Conservation (phyloP, 2,888 invertebrate genomes). For the Leucophenga montana region DNA sequence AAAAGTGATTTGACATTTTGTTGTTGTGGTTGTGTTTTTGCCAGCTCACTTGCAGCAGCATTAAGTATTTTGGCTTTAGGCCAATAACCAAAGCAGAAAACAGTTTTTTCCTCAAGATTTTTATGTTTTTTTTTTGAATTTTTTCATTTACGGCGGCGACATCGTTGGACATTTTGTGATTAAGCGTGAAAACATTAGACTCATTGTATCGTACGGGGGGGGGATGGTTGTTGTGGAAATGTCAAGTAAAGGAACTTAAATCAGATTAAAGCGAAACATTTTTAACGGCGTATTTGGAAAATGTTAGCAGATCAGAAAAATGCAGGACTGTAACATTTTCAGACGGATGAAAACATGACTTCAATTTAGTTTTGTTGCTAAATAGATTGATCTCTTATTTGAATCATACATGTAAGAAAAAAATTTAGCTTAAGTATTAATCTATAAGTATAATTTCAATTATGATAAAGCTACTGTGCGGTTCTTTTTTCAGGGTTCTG, state of each 20-base stretch:
- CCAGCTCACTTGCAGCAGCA: constrained; percentile 63
- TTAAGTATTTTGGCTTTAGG: constrained; percentile 62
- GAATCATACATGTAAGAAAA: too few relatives aligned
- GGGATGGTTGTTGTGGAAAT: background rate
- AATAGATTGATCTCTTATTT: too few relatives aligned
- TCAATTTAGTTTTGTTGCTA: too few relatives aligned
- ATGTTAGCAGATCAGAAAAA: too few relatives aligned
- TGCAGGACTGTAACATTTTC: too few relatives aligned
- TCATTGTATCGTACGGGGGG: background rate
- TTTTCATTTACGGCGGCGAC: constrained; percentile 33
- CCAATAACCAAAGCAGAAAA: constrained; percentile 42
- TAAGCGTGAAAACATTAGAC: constrained; percentile 63
- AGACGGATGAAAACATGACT: too few relatives aligned
- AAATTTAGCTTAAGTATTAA: too few relatives aligned
- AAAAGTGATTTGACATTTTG: constrained; percentile 49
- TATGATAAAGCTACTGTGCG: too few relatives aligned
- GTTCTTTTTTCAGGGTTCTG: too few relatives aligned
- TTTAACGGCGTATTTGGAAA: background rate
- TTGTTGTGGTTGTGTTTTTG: constrained; percentile 51
- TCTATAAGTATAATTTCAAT: too few relatives aligned
- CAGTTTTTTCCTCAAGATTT: constrained; percentile 37
- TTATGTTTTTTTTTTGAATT: constrained; percentile 46
- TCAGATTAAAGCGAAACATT: background rate
- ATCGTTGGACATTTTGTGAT: constrained; percentile 66
- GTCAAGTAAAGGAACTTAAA: background rate